Percentiles rank a stretch among this genome's conserved stretches.
These are phyloP conservation scores for Ennomos quercinarius DNA, from an alignment of 2,888 invertebrate species.

Conservation along the genomic window DNA sequence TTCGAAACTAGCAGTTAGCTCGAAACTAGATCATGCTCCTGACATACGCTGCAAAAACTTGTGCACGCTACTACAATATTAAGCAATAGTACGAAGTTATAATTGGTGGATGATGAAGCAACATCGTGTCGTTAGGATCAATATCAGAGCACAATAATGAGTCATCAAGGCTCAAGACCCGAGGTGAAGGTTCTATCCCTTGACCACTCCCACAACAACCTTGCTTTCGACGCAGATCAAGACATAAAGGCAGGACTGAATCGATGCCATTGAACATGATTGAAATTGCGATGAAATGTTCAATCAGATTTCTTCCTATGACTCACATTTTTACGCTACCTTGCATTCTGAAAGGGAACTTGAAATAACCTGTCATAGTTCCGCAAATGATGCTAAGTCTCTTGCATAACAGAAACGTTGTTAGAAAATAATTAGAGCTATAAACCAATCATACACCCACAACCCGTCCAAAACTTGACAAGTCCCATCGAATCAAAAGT, in stretches of 20 bases:
- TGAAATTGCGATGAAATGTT: conserved; percentile 53
- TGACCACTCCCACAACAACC: conserved; percentile 78
- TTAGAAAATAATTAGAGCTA: conserved; percentile 26
- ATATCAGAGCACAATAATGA: conserved; percentile 72
- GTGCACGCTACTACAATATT: conserved; percentile 48
- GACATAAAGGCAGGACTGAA: conserved; percentile 63
- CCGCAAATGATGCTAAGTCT: conserved; percentile 19
- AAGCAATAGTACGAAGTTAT: conserved; percentile 60
- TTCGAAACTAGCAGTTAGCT: conserved; percentile 26
- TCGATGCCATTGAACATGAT: conserved; percentile 55
- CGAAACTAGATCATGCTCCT: conserved; percentile 37
- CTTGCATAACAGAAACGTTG: conserved; percentile 3
- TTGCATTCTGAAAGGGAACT: conserved; percentile 24
- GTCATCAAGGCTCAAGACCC: conserved; percentile 63
- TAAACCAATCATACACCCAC: conserved; percentile 30
- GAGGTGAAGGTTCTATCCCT: conserved; percentile 79
- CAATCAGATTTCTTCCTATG: conserved; percentile 44
- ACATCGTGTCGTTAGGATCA: conserved; percentile 65
- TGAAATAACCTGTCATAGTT: conserved; percentile 16
- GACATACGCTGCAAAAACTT: conserved; percentile 40
- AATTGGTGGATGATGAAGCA: conserved; percentile 72
- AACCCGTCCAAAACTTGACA: conserved; percentile 42
- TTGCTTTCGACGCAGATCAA: conserved; percentile 76
- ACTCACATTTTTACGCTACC: conserved; percentile 34
- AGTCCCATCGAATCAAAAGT: conserved; percentile 61